Evolutionary conservation across 2,888 invertebrate species (phyloP), one percentile per base, ranked within the genome.

Genomic region (Mythimna pallens): DNA sequence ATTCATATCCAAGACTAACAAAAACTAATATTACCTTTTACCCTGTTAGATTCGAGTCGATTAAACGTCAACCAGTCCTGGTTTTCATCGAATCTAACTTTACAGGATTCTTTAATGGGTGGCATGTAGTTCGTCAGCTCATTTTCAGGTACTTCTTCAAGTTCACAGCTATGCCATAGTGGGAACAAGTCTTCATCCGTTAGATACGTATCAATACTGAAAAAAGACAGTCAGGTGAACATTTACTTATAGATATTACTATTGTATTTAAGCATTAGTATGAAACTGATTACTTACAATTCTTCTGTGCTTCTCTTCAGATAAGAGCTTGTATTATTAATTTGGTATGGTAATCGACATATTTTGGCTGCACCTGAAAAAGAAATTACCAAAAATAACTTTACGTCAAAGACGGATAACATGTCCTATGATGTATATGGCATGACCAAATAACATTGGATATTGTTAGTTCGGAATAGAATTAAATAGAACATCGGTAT

Each of bases 81-180:
- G 3, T 69, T 75, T 9, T 87, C 82, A 10, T 72, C 70, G n/a
- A 90, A 68, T 72, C 84, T 91, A n/a, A 97, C 87, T 88, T 95
- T 92, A 90, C 97, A 97, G 0, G 97, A 98, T 79, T 94, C 88
- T 73, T 94, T 92, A 52, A 96, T 65, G 40, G 92, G 88, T 3
- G 98, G 97, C 78, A 97, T 87, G 88, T 97, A 97, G 40, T 92
- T 86, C 1, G 78, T 76, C 6, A 94, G 74, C 36, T 95, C 90
- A 1, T 92, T 88, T n/a, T 92, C 88, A 20, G 91, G 80, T 40
- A 97, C 83, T 47, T 93, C 76, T 40, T 88, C 88, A 78, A 91
- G 93, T n/a, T 86, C 72, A 80, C 92, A 92, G 22, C 87, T 89
- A 20, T 76, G 83, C 90, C 96, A 94, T 30, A 94, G 87, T 9